Base-by-base conservation (phyloP, 2,888 invertebrate genomes). In the Apodemia zela region DNA sequence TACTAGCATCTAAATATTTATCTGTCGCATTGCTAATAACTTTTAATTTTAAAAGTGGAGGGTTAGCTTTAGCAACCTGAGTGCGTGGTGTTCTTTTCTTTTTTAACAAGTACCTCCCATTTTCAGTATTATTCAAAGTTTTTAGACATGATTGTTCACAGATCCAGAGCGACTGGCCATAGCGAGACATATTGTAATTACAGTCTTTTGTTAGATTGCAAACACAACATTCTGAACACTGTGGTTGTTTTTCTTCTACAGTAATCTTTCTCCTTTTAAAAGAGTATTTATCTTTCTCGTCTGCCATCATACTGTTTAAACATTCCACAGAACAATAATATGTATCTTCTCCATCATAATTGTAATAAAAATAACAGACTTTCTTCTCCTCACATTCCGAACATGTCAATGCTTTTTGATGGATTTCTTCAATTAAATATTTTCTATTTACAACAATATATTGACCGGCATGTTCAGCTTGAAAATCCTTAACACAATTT, bases 121-220 rank as follows among this genome's bases (percentile, higher is more conserved):
- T 80, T 74, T 90, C 89, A 72, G 71, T 78, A 68, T 61, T 66
- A 54, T 91, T 91, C 42, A 90, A 90, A 11, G 87, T 79, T 60
- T 93, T 93, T 35, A 94, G 85, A 72, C 95, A 95, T 62, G 76
- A 73, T 58, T 93, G 91, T 38, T 91, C 90, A 72, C 95, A 95
- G 49, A 95, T 81, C 66, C 87, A 82, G 62, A 81, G 82, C 0
- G 74, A 74, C 11, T 90, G 85, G 17, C 93, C 93, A 59, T 94
- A 94, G 59, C 92, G 86, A 54, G 81, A 73, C 62, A 93, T 80
- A n/a, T 78, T 75, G 68, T 84, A 93, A 70, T 76, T 80, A 79
- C 92, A 94, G 65, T 74, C 77, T 77, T 87, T 93, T 45, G 72
- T 78, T 73, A 89, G 85, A 29, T 86, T 82, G 72, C 94, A 94